Conservation (phyloP, 2,888 invertebrate genomes). For the Apoderus coryli region DNA sequence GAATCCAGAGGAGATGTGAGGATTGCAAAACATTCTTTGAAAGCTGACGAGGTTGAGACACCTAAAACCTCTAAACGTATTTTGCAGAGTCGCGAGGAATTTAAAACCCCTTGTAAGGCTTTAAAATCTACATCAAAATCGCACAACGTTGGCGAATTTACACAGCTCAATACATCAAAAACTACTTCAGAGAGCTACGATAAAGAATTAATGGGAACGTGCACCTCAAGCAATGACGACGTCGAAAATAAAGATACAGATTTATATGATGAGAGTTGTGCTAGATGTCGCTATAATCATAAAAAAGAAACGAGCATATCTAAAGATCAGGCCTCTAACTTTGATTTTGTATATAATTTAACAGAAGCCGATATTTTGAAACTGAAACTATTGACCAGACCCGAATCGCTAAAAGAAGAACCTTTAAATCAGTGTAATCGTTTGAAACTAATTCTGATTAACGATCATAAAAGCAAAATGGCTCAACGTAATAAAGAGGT, state of each 20-base stretch:
- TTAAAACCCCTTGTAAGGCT: not conserved
- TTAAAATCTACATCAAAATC: not conserved
- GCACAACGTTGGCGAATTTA: not conserved
- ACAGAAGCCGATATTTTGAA: slow-evolving; percentile 14
- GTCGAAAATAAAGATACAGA: no score
- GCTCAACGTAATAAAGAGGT: slow-evolving; percentile 1
- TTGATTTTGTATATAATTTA: slow-evolving; percentile 15
- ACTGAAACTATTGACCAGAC: no score
- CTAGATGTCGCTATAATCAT: not conserved
- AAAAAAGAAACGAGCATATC: not conserved
- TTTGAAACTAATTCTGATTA: slow-evolving; percentile 8
- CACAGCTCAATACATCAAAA: no score
- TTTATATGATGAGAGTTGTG: not conserved
- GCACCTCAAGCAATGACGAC: no score
- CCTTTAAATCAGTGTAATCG: slow-evolving; percentile 6
- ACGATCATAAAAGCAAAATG: slow-evolving; percentile 7
- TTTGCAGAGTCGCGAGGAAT: slow-evolving; percentile 6
- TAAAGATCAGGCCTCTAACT: slow-evolving; percentile 2
- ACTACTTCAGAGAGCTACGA: no score
- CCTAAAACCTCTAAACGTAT: slow-evolving; percentile 7
- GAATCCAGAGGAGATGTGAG: not conserved
- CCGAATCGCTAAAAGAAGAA: no score
- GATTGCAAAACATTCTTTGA: not conserved
- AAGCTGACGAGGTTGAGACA: slow-evolving; percentile 3
- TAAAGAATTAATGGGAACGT: no score